These are phyloP conservation scores for Anagyrus pseudococci DNA, from an alignment of 2,888 invertebrate species.

Conservation along the genomic window DNA sequence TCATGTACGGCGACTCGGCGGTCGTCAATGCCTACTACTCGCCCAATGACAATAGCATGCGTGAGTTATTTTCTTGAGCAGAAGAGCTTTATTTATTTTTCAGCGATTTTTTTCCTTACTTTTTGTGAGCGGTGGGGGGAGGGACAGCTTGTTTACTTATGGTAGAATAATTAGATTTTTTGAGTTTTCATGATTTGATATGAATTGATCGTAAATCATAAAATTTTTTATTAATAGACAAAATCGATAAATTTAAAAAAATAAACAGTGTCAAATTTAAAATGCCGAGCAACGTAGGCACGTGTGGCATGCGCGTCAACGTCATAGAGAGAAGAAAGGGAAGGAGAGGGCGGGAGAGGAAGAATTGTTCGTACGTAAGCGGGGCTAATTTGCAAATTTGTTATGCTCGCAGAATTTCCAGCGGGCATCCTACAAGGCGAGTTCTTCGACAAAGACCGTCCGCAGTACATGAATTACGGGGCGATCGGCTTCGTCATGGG, in stretches of 20 bases:
- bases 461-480: constrained; percentile 91
- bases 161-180: not conserved
- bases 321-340: not conserved
- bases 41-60: constrained; percentile 66
- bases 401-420: constrained; percentile 53
- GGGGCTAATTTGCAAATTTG: not conserved
- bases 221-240: not conserved
- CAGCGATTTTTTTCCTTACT: not conserved
- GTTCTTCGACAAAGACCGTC: constrained; percentile 88
- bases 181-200: not conserved
- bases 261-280: not conserved
- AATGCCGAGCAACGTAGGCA: not conserved
- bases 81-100: not conserved
- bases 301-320: not conserved
- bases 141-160: not conserved
- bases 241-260: not conserved
- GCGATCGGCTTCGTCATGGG: constrained; percentile 92
- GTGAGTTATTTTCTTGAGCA: constrained; percentile 61
- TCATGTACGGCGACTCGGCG: constrained; percentile 63
- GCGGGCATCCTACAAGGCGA: constrained; percentile 92
- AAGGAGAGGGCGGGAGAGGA: not conserved
- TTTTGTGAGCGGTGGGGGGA: too few relatives aligned
- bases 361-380: not conserved
- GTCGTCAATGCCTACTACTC: constrained; percentile 68
- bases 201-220: not conserved